A percentile compares a stretch with the other conserved stretches of the same genome.
Evolutionary conservation across 1,140 invertebrate species (phyloP).

Genomic region (Euglossa dilemma): DNA sequence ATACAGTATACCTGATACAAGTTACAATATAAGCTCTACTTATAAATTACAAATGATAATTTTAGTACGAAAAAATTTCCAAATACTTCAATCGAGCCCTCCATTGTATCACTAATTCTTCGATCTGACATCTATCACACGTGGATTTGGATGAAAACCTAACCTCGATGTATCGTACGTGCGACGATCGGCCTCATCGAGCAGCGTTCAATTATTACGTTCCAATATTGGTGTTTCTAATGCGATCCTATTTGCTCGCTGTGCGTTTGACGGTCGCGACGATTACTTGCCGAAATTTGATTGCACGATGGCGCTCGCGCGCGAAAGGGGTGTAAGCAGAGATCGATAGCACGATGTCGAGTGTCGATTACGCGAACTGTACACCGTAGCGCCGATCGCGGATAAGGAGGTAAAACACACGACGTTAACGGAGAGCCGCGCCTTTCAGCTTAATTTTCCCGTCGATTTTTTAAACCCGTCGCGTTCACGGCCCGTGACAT

Average conservation of each 20-base stretch:
- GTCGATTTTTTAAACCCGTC: no score
- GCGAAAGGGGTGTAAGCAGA: not conserved
- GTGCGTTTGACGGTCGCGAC: conserved; percentile 2
- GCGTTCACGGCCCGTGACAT: no score
- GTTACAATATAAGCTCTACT: no score
- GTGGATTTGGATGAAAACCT: not conserved
- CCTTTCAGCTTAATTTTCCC: no score
- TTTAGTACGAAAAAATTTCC: no score
- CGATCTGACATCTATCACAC: no score
- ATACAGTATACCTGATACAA: no score
- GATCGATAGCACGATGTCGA: conserved; percentile 13
- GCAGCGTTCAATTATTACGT: conserved; percentile 20
- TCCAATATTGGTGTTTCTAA: conserved; percentile 18
- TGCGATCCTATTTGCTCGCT: conserved; percentile 4
- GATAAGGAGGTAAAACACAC: no score
- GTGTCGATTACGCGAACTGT: not conserved
- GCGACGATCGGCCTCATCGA: not conserved
- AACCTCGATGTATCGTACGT: not conserved
- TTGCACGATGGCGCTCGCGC: not conserved
- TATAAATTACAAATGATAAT: no score
- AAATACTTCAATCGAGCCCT: no score
- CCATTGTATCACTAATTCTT: no score
- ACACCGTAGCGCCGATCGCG: not conserved
- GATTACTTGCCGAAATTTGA: conserved; percentile 17
- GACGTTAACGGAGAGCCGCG: no score